Base-by-base conservation (phyloP, 2,113 vertebrate species). In the Semicossyphus pulcher region DNA sequence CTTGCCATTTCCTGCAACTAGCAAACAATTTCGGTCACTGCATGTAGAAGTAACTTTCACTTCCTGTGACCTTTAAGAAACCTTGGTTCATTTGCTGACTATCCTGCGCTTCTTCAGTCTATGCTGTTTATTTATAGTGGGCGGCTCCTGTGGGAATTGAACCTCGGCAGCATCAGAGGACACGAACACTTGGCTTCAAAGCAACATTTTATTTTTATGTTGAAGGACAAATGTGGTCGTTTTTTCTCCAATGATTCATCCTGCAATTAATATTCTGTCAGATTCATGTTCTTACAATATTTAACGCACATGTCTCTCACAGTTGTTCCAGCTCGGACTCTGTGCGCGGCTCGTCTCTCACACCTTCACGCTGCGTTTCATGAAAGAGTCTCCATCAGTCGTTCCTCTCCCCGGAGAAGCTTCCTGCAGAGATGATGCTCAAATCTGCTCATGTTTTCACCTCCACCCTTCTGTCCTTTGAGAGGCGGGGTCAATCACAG, bases 371-470 rank as follows among this genome's bases (percentile, higher is more conserved):
- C 65, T 54, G 73, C 64, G 23, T 51, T n/a, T 72, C 48, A 76
- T 71, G 60, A 65, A 44, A 58, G 31, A 42, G 36, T 36, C 10
- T 75, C 54, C 48, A 78, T 78, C 75, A 70, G 47, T 84, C 57
- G 23, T 76, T n/a, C 72, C 39, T 44, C 60, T 76, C 65, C 56
- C 5, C 28, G 32, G 14, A 65, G 60, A 48, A 32, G 47, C 36
- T 41, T n/a, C n/a, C n/a, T n/a, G n/a, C n/a, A n/a, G n/a, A n/a
- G n/a, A n/a, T n/a, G n/a, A n/a, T n/a, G n/a, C n/a, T n/a, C n/a
- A n/a, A n/a, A n/a, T n/a, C n/a, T n/a, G n/a, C n/a, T n/a, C n/a
- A n/a, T n/a, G n/a, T n/a, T n/a, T n/a, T 31, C 49, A 5, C 20
- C 15, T 45, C 18, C 18, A 21, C 10, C 32, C 11, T 2, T 44